phyloP scores from a whole-genome alignment of 2,888 invertebrate genomes.

The Odiellus spinosus region DNA sequence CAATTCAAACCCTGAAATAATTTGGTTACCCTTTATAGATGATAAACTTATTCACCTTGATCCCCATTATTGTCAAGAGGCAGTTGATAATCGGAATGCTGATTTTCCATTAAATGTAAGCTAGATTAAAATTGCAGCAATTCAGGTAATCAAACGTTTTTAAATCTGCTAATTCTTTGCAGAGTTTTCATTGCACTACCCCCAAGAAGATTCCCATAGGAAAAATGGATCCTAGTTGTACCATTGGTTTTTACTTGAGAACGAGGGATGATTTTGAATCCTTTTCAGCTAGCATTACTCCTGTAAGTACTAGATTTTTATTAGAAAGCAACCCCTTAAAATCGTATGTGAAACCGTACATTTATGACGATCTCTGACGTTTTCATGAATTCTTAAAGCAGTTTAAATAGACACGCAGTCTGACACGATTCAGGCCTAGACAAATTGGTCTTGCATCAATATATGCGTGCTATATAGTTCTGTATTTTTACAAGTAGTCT shows the following conservation, averaged over 20 bases:
- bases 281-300: conserved; percentile 35
- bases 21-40: no score
- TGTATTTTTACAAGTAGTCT: no score
- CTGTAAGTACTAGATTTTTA: conserved; percentile 11
- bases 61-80: conserved; percentile 86
- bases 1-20: no score
- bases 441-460: no score
- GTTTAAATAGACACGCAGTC: no score
- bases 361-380: no score
- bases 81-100: conserved; percentile 63
- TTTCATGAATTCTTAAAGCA: no score
- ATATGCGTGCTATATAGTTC: no score
- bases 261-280: conserved; percentile 58
- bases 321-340: no score
- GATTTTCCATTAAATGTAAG: conserved; percentile 44
- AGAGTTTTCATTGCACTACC: conserved; percentile 68
- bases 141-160: no score
- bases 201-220: conserved; percentile 66
- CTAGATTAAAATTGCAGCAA: not conserved
- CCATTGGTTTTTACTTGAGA: conserved; percentile 72
- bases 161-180: conserved; percentile 26
- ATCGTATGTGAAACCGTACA: no score
- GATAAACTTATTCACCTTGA: conserved; percentile 81
- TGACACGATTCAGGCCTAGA: no score
- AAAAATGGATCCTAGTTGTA: conserved; percentile 85